Conservation (phyloP, 2,113 vertebrate species). For the Pongo abelii region DNA sequence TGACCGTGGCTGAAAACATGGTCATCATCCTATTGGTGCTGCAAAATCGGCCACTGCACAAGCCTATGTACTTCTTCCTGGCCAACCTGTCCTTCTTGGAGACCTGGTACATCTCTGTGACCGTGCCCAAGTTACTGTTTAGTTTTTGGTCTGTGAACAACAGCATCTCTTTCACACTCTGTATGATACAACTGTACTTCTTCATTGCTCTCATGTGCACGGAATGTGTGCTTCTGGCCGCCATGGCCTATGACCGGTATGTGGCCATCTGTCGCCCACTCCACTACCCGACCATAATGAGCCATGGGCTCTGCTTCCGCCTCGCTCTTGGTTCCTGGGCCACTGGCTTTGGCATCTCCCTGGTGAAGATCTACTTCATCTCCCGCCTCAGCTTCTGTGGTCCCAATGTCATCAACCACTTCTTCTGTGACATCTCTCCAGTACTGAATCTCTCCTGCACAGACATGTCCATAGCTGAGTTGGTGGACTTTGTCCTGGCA, state of each 20-base stretch:
- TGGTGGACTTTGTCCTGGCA: conserved; percentile 78
- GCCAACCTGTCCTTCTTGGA: conserved; percentile 81
- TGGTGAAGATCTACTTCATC: conserved; percentile 79
- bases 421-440: conserved; percentile 83
- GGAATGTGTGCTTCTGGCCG: conserved; percentile 80
- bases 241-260: conserved; percentile 79
- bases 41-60: conserved; percentile 68
- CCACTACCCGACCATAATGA: conserved; percentile 77
- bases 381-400: conserved; percentile 80
- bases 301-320: conserved; percentile 64
- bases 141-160: conserved; percentile 72
- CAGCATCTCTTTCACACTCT: conserved; percentile 77
- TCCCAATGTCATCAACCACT: conserved; percentile 81
- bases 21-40: conserved; percentile 75
- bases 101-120: conserved; percentile 82
- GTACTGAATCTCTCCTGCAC: conserved; percentile 81
- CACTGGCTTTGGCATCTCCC: conserved; percentile 77
- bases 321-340: conserved; percentile 76
- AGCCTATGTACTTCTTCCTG: conserved; percentile 82
- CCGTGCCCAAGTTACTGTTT: conserved; percentile 78
- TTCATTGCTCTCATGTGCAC: conserved; percentile 81
- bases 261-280: conserved; percentile 79
- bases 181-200: conserved; percentile 80
- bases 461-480: conserved; percentile 80
- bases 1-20: conserved; percentile 76